Conservation (phyloP, 2,113 vertebrate genomes). For the Coturnix japonica region DNA sequence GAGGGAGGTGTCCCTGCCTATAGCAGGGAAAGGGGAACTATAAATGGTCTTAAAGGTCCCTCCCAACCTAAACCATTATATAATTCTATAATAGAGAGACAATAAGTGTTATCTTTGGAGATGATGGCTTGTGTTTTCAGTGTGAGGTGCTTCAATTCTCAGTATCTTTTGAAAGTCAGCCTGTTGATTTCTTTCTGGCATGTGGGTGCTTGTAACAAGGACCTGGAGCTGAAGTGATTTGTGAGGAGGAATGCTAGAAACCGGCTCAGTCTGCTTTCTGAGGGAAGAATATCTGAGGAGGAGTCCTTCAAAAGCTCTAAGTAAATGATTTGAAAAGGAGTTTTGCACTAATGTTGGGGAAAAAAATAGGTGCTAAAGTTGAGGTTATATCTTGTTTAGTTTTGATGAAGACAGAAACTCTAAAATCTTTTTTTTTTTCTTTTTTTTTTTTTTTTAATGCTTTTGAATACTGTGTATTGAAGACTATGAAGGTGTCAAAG, state of each 20-base stretch:
- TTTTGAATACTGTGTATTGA: background rate
- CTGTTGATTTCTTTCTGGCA: background rate
- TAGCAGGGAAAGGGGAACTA: too few relatives aligned
- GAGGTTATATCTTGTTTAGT: background rate
- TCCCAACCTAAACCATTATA: too few relatives aligned
- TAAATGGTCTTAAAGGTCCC: too few relatives aligned
- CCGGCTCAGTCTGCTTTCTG: background rate
- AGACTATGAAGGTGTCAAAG: background rate
- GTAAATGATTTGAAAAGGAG: background rate
- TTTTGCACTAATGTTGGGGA: background rate
- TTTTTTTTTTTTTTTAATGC: background rate
- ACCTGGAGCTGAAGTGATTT: background rate
- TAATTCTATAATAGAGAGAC: background rate
- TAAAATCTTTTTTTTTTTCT: background rate
- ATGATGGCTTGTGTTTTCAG: background rate
- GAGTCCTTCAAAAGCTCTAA: background rate
- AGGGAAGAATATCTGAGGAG: background rate
- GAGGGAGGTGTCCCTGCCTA: too few relatives aligned
- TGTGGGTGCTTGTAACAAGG: background rate
- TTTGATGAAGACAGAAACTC: background rate
- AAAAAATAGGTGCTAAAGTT: background rate
- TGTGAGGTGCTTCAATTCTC: background rate
- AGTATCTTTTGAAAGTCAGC: background rate
- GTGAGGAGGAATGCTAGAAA: background rate
- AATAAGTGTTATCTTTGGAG: background rate